Base-by-base conservation (phyloP, 1,140 invertebrate species). In the Drosophila novamexicana region DNA sequence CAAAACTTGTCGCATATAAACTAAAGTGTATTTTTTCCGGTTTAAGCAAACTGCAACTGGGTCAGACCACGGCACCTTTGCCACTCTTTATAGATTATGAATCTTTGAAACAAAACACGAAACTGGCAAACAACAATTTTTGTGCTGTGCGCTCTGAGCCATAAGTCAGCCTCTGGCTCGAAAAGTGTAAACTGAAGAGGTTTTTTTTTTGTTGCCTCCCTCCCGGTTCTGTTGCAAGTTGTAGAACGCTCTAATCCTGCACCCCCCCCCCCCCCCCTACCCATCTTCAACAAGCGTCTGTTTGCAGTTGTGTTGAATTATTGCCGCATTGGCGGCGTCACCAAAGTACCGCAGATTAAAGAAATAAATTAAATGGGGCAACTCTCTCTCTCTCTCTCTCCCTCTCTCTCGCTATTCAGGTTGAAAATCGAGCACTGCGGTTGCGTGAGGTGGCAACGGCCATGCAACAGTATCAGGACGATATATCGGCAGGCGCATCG, bases 361-460 rank as follows among this genome's bases (percentile, higher is more conserved):
- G 65, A 90, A 82, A 85, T 91, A 86, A 90, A 85, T 81, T 90
- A 90, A 86, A 89, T 74, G 59, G 53, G 40, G 32, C 47, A 58
- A 56, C 64, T 36, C 36, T 36, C 40, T 42, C 47, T 45, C 34
- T 61, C 18, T 47, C 56, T 47, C 12, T 8, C 10, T 42, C 14
- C 10, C 9, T 8, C 54, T 67, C 54, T 53, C 65, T 82, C 65
- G 22, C 22, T 22, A 29, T 82, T 73, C 68, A 95, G 94, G 94
- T 93, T 85, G 95, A 95, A 92, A 96, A 96, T 92, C 94, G 95
- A 91, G 95, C 95, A 10, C 90, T 96, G 72, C 93, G 96, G 77
- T 92, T 96, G 83, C 96, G 96, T 86, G 93, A 93, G 68, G 91
- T 92, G 75, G 75, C 92, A 37, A 92, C 92, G 37, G 84, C 84